These are phyloP conservation scores for Caenorhabditis becei DNA, from an alignment of 2,888 invertebrate genomes.

Conservation along the genomic window DNA sequence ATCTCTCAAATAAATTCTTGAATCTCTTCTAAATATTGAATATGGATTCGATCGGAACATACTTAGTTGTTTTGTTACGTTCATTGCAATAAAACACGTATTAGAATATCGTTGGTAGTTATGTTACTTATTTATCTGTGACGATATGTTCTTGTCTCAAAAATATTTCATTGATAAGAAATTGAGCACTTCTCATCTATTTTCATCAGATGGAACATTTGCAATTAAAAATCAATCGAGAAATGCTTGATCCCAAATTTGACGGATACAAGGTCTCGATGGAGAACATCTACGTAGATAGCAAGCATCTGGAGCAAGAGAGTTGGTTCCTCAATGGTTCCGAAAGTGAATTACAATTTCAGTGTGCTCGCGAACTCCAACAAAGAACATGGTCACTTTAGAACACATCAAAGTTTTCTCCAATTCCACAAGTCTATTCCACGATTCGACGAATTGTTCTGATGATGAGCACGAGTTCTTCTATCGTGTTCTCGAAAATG, in stretches of 20 bases:
- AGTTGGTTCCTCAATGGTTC: background rate
- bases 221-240: conserved; percentile 43
- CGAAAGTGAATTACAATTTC: background rate
- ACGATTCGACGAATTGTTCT: conserved; percentile 19
- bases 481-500: conserved; percentile 42
- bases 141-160: conserved; percentile 1
- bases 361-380: background rate
- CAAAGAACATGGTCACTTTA: conserved; percentile 35
- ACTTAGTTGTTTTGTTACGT: background rate
- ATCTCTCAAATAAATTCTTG: too few relatives aligned
- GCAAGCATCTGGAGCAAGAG: conserved; percentile 22
- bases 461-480: conserved; percentile 19
- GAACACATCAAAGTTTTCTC: conserved; percentile 64
- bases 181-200: too few relatives aligned
- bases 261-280: conserved; percentile 68
- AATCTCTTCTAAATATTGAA: too few relatives aligned
- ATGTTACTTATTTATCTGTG: too few relatives aligned
- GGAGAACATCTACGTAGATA: conserved; percentile 44
- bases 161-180: too few relatives aligned
- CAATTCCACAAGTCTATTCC: conserved; percentile 46
- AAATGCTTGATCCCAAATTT: conserved; percentile 61
- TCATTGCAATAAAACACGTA: too few relatives aligned
- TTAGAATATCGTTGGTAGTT: too few relatives aligned
- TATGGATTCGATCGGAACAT: background rate
- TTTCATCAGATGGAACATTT: conserved; percentile 48